Evolutionary conservation across 2,113 vertebrate genomes (phyloP), one percentile per base, ranked within the genome.

Genomic region (Cynocephalus volans): DNA sequence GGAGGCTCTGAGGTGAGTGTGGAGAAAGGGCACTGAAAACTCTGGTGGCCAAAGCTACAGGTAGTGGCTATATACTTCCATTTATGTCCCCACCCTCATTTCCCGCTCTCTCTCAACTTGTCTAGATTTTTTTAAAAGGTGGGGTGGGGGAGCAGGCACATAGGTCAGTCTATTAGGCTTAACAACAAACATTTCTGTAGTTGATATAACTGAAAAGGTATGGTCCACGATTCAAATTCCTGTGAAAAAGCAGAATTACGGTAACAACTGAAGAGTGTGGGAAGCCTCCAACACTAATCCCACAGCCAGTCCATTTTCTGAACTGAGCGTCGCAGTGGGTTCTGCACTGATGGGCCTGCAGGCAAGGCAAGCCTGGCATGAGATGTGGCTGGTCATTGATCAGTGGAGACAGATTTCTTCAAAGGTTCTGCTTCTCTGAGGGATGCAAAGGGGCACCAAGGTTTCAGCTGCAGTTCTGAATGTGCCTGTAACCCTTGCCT

Each of bases 161-260:
- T 5, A 72, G 60, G 50, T 88, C 76, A 72, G 82, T 77, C 48
- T 23, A 48, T 67, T n/a, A 82, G 48, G 82, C 75, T 97, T 54
- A 81, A 72, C 54, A 85, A 73, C 67, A 76, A 72, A 54, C 24
- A 24, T 73, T 86, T 96, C 95, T 88, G 87, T 26, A 92, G 87
- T 72, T 90, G 23, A 81, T 88, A 67, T 50, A 88, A 93, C 86
- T 36, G 69, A 70, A 88, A 96, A 94, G 56, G 67, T 95, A 80
- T 81, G 67, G 95, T 93, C 93, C 90, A 75, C 87, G 95, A 95
- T 90, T 93, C 76, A 75, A 56, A 93, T 62, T 76, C 67, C 80
- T 21, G n/a, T 6, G 36, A 75, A 45, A 93, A 96, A 79, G 72
- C 77, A 95, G 69, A 79, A 81, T 24, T 54, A 60, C 6, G 15